Evolutionary conservation across 2,797 vertebrate genomes (phyloP), one percentile per base, ranked within the genome.

Genomic region (Acrossocheilus wenchowensis): DNA sequence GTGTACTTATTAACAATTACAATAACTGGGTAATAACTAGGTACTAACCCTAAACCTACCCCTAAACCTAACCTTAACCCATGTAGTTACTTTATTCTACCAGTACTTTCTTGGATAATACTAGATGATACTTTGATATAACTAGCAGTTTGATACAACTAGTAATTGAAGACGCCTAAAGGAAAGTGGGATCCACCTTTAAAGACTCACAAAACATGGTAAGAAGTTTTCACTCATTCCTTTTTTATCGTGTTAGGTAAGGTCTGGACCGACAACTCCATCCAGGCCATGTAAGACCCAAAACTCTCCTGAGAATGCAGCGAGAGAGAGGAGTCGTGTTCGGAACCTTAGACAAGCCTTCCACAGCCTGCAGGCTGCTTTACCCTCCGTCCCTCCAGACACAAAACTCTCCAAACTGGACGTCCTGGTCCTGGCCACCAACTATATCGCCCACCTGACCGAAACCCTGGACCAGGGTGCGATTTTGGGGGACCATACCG

Each of bases 401-500:
- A 98, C 97, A 87, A 97, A 98, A 85, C 95, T 98, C 78, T 97
- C 97, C 81, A 97, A 97, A 90, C 89, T 97, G 89, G 97, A 97
- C 0, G 94, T 97, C 81, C 94, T 98, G 66, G 90, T 98, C 75
- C 94, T 98, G 93, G 97, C 97, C 17, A 96, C 96, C 23, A 96
- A 96, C 93, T 97, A 97, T 92, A 98, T 97, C 4, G 95, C 97
- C 82, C 95, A 97, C 91, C 94, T 98, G 71, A 96, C 96, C 10
- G 94, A 96, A 79, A 94, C 90, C 0, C 93, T 97, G 45, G 95
- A 96, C 89, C 94, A 94, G 1, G 96, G 95, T 15, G 90, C 92
- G 68, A 89, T 77, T 0, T 84, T 92, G 9, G 88, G 92, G 0
- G 91, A 95, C 62, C 92, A 93, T 81, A 71, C 89, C 0, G 88